Percentiles rank a stretch among this genome's conserved stretches.
These are phyloP conservation scores for Sceloporus undulatus DNA, from an alignment of 2,113 vertebrate genomes.

Conservation along the genomic window DNA sequence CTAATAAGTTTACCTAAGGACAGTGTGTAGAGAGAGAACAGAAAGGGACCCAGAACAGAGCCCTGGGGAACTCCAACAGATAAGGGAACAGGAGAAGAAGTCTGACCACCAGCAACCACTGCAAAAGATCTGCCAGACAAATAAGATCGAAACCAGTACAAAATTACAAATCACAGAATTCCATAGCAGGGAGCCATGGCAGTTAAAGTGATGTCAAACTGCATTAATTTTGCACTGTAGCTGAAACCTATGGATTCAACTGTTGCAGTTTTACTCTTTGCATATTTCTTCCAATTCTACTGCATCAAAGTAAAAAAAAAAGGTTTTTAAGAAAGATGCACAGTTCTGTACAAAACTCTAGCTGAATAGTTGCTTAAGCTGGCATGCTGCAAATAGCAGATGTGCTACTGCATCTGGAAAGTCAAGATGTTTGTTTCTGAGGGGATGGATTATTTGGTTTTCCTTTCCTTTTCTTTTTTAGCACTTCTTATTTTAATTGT, in stretches of 20 bases:
- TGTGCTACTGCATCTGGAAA: slow-evolving; percentile 57
- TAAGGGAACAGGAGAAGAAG: too few relatives aligned
- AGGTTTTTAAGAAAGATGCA: neutral
- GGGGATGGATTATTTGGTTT: slow-evolving; percentile 4
- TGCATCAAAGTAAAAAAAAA: slow-evolving; percentile 19
- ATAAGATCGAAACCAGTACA: too few relatives aligned
- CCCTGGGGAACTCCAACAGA: too few relatives aligned
- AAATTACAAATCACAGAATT: too few relatives aligned
- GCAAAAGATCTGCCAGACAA: too few relatives aligned
- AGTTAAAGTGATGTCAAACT: too few relatives aligned
- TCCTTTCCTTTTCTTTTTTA: slow-evolving; percentile 41
- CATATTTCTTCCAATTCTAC: neutral
- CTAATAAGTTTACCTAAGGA: too few relatives aligned
- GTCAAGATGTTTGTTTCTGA: slow-evolving; percentile 55
- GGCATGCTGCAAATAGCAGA: slow-evolving; percentile 36
- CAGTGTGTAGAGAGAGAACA: too few relatives aligned
- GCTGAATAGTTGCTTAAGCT: slow-evolving; percentile 25
- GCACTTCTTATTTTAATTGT: slow-evolving; percentile 71
- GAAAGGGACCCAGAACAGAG: too few relatives aligned
- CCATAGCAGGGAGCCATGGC: too few relatives aligned
- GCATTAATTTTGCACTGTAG: too few relatives aligned
- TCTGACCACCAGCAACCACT: too few relatives aligned
- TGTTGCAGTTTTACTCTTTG: neutral
- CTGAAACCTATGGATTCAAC: neutral
- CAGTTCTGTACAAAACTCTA: neutral